Evolutionary conservation across 2,888 invertebrate genomes (phyloP), one percentile per base, ranked within the genome.

Genomic region (Cryptocephalus moraei): DNA sequence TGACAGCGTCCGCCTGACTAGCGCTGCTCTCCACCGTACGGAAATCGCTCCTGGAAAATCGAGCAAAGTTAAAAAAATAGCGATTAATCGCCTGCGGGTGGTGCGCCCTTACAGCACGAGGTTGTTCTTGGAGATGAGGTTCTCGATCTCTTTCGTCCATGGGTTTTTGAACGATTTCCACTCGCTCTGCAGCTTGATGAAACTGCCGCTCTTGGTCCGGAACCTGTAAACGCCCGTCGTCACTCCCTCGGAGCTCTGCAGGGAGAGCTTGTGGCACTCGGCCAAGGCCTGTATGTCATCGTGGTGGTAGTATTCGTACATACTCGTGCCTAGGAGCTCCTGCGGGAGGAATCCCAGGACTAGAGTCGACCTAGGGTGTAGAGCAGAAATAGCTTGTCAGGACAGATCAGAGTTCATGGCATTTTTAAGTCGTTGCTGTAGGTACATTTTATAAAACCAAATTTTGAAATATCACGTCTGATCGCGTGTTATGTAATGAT

Each of bases 121-220:
- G 1, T 82, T 84, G 72, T 93, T 92, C 68, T 88, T 90, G 0
- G 91, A 86, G 55, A 92, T 85, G 53, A 94, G 76, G 65, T 86
- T 91, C 64, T 95, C 94, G 51, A 91, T 83, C 63, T 94, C 94
- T 71, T 91, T 91, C 1, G 93, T 94, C 93, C 93, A 94, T 0
- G 95, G 95, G 72, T 94, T 94, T 61, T 81, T 81, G 68, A 95
- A 93, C 0, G 88, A 83, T 59, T 86, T 90, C 83, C 91, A 91
- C 63, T 85, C 86, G 51, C 91, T 91, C 62, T 85, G 84, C 11
- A 94, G 69, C 45, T 79, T 77, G 4, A 84, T 77, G 60, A 80
- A 86, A 3, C 78, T 74, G 44, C 86, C 86, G 60, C 85, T 84
- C 69, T 91, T 91, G 39, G 81, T 80, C 48, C 88, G 78, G 73